Conservation (phyloP, 2,888 invertebrate genomes). For the Cantharis lateralis region DNA sequence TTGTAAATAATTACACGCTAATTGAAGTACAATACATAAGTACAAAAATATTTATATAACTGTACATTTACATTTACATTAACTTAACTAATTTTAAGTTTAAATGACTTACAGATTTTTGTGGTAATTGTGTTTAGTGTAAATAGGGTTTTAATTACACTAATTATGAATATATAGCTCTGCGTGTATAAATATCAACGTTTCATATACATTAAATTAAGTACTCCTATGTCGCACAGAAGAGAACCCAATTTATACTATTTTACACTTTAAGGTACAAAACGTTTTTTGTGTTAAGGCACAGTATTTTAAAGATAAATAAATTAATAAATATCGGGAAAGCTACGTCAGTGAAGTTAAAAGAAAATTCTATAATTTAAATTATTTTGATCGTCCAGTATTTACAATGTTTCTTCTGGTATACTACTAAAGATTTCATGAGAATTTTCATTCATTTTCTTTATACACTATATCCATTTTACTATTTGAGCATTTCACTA, state of each 20-base stretch:
- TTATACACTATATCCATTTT: conserved; percentile 13
- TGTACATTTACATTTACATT: conserved; percentile 12
- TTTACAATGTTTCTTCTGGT: not conserved
- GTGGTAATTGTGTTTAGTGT: conserved; percentile 15
- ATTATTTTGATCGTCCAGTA: not conserved
- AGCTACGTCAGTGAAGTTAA: not conserved
- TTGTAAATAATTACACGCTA: conserved; percentile 12
- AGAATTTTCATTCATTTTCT: not conserved
- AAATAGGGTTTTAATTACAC: conserved; percentile 19
- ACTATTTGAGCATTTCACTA: conserved; percentile 32
- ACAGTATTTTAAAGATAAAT: not conserved
- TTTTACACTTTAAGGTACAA: not conserved
- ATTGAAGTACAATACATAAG: conserved; percentile 15
- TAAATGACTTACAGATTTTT: conserved; percentile 24
- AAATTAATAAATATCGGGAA: not conserved
- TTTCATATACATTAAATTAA: not conserved
- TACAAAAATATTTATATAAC: conserved; percentile 17
- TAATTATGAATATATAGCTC: not conserved
- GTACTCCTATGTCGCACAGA: not conserved
- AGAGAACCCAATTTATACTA: not conserved
- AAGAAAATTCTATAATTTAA: not conserved
- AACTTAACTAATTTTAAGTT: conserved; percentile 9
- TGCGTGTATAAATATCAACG: not conserved
- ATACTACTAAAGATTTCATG: not conserved
- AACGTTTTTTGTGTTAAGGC: not conserved